Evolutionary conservation across 2,888 invertebrate species (phyloP).

Genomic region (Protodeltote pygarga): DNA sequence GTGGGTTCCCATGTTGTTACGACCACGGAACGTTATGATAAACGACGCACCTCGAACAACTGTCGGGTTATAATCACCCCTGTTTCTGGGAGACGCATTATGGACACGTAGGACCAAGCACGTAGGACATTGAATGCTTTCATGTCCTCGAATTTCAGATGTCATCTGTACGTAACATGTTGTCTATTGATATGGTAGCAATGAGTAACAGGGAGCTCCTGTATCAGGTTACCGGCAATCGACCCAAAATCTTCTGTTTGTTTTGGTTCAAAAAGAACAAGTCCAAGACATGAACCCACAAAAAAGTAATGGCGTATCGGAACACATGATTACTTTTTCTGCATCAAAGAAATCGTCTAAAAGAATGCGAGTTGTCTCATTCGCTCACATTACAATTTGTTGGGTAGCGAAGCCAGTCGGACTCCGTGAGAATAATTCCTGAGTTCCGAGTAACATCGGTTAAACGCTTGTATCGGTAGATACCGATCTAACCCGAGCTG

Average conservation of each 20-base stretch:
- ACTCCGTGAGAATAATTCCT: conserved; percentile 81
- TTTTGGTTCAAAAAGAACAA: conserved; percentile 21
- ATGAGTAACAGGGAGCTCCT: conserved; percentile 47
- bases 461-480: conserved; percentile 84
- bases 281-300: conserved; percentile 18
- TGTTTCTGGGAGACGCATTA: conserved; percentile 63
- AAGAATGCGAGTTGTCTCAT: conserved; percentile 63
- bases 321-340: conserved; percentile 45
- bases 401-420: conserved; percentile 65
- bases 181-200: conserved; percentile 40
- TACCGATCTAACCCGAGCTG: conserved; percentile 84
- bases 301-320: conserved; percentile 38
- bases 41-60: conserved; percentile 67
- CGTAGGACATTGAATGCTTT: conserved; percentile 56
- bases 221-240: conserved; percentile 46
- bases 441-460: conserved; percentile 84
- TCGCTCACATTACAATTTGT: conserved; percentile 78
- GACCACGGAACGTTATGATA: conserved; percentile 69
- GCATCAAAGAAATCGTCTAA: conserved; percentile 43
- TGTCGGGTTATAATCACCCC: conserved; percentile 55
- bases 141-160: conserved; percentile 55
- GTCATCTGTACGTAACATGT: conserved; percentile 49
- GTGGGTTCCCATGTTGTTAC: conserved; percentile 68
- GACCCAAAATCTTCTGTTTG: conserved; percentile 12
- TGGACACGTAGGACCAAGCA: conserved; percentile 64